Base-by-base conservation (phyloP, 2,797 vertebrate genomes). In the Dicrostonyx torquatus region DNA sequence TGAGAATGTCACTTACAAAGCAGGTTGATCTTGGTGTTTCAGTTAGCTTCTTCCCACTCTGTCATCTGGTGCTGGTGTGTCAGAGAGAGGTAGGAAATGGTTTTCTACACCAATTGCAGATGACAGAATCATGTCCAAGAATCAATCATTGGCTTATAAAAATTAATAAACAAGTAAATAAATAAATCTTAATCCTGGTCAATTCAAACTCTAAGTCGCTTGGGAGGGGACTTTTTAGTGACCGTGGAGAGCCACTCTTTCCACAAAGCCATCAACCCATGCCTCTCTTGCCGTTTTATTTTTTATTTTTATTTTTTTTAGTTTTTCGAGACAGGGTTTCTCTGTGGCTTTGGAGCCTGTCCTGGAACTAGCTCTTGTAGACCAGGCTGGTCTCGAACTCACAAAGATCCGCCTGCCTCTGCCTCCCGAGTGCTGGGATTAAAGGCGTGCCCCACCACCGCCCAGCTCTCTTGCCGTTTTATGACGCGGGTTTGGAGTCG, bases 1-100 rank as follows among this genome's bases (percentile, higher is more conserved):
- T 70, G 85, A 68, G 86, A 97, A 91, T 95, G 94, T 96, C 94
- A 84, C 93, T 93, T 55, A 87, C 68, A 68, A 64, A 40, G 97
- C 93, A 92, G 92, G 87, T 92, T 88, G 95, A 94, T 89, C n/a
- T 43, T 94, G 97, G 96, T 94, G 93, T 78, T 96, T 89, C 66
- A 68, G 83, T 58, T 11, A 68, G 68, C 50, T 34, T 40, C 3
- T 93, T 83, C 86, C 93, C 72, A 17, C 37, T 22, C 9, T 60
- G 0, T 48, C 70, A 64, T 96, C 95, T 96, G 96, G 83, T 66
- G 53, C 48, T 95, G 91, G 87, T 91, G 70, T 15, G n/a, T 86
- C 83, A 94, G 84, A 87, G 85, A 87, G 70, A 68, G 22, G 37
- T 22, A 50, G 78, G 31, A 70, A 96, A 91, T 80, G 0, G 7